Evolutionary conservation across 2,797 vertebrate species (phyloP).

Genomic region (Carapus acus): DNA sequence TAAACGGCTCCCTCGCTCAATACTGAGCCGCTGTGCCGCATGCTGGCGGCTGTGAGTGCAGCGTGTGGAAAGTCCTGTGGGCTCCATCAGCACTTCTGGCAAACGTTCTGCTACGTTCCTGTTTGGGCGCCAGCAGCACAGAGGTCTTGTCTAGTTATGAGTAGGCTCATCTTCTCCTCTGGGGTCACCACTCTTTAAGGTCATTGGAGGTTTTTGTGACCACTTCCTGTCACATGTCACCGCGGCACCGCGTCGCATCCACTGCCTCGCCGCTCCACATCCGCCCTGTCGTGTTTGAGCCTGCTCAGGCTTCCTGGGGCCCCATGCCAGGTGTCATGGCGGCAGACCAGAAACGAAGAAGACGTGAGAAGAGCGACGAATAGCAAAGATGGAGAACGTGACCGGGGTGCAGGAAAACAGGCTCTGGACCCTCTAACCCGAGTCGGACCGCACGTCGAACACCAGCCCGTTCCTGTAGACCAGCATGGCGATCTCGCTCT

Average conservation of each 20-base stretch:
- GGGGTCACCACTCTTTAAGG: slow-evolving; percentile 26
- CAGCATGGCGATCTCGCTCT: slow-evolving; percentile 46
- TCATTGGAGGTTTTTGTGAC: slow-evolving; percentile 22
- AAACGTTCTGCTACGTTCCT: slow-evolving; percentile 6
- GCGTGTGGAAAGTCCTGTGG: background rate
- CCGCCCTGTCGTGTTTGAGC: background rate
- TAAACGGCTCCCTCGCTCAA: background rate
- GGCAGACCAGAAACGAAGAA: no score
- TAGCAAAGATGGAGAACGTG: no score
- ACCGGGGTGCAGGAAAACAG: background rate
- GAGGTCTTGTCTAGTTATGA: slow-evolving; percentile 28
- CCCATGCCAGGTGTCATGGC: no score
- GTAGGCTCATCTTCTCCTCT: slow-evolving; percentile 16
- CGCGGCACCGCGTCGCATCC: background rate
- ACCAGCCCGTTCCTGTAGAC: slow-evolving; percentile 64
- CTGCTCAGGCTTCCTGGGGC: background rate
- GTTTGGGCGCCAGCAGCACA: slow-evolving; percentile 20
- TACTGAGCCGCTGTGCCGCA: no score
- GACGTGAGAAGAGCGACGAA: no score
- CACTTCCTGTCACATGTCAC: slow-evolving; percentile 46
- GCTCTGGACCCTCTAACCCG: slow-evolving; percentile 7
- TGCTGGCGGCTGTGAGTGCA: no score
- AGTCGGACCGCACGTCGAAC: slow-evolving; percentile 56
- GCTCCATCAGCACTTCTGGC: slow-evolving; percentile 19
- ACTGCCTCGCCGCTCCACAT: background rate